phyloP scores from a whole-genome alignment of 2,888 invertebrate species.

The Buathra laborator region DNA sequence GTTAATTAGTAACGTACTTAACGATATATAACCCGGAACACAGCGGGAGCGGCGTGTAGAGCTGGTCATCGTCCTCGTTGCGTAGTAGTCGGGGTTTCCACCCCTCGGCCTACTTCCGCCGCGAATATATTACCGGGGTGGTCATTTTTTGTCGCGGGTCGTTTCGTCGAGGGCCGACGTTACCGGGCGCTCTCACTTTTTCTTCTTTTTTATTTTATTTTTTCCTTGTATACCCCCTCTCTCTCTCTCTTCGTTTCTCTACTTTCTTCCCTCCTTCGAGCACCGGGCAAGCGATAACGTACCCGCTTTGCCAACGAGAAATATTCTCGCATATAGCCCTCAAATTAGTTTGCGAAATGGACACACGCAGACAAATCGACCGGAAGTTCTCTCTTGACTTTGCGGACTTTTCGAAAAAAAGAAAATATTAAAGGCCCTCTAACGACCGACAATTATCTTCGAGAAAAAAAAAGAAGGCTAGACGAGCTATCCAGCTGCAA shows the following conservation, averaged over 20 bases:
- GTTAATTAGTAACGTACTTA: constrained; percentile 81
- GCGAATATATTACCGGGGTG: constrained; percentile 81
- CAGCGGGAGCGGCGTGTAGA: constrained; percentile 67
- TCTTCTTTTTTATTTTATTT: constrained; percentile 38
- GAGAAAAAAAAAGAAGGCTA: background rate
- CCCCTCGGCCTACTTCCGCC: constrained; percentile 81
- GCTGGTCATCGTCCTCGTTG: constrained; percentile 59
- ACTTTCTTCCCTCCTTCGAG: background rate
- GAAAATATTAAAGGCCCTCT: constrained; percentile 8
- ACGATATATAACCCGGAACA: constrained; percentile 50
- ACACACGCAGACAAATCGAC: constrained; percentile 4
- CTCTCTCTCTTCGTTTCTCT: background rate
- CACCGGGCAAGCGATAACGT: constrained; percentile 23
- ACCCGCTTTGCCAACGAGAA: constrained; percentile 19
- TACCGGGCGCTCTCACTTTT: constrained; percentile 60
- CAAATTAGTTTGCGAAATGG: constrained; percentile 21
- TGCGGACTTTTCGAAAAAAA: constrained; percentile 12
- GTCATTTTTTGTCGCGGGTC: constrained; percentile 76
- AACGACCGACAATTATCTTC: constrained; percentile 8
- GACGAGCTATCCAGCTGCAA: background rate
- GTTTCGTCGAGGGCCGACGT: constrained; percentile 79
- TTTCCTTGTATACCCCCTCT: background rate
- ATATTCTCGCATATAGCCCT: constrained; percentile 16
- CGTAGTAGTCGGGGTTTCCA: constrained; percentile 69
- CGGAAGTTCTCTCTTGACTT: constrained; percentile 16